A percentile compares a stretch with the other conserved stretches of the same genome.
phyloP scores from a whole-genome alignment of 2,888 invertebrate genomes.

The Nephrotoma guestfalica region DNA sequence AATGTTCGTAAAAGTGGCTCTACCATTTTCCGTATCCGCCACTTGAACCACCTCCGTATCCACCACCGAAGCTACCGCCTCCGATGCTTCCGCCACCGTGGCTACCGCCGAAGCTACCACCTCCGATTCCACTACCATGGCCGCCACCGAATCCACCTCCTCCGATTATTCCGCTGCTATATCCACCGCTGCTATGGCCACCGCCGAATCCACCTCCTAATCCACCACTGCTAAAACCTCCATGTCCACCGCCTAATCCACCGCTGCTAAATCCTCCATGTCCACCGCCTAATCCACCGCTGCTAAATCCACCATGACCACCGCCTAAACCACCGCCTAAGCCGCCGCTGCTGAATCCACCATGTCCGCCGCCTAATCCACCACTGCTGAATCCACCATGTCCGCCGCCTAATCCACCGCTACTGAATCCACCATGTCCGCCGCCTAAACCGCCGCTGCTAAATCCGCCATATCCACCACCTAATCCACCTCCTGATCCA shows the following conservation, averaged over 20 bases:
- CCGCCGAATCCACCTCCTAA: background rate
- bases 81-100: slow-evolving; percentile 6
- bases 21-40: background rate
- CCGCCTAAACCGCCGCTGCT: background rate
- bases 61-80: background rate
- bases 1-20: background rate
- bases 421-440: background rate
- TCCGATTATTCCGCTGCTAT: background rate
- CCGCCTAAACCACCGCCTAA: background rate
- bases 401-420: background rate
- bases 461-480: background rate
- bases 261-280: background rate
- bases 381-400: slow-evolving; percentile 6
- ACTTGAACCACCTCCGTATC: background rate
- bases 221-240: background rate
- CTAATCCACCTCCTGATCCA: background rate
- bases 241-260: background rate
- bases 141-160: slow-evolving; percentile 3
- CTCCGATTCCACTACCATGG: slow-evolving; percentile 5
- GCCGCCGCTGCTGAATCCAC: background rate
- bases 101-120: background rate
- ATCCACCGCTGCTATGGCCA: background rate
- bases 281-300: slow-evolving; percentile 23
- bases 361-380: slow-evolving; percentile 3
- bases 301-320: background rate